Evolutionary conservation across 2,797 vertebrate genomes (phyloP).

Genomic region (Tadarida brasiliensis): DNA sequence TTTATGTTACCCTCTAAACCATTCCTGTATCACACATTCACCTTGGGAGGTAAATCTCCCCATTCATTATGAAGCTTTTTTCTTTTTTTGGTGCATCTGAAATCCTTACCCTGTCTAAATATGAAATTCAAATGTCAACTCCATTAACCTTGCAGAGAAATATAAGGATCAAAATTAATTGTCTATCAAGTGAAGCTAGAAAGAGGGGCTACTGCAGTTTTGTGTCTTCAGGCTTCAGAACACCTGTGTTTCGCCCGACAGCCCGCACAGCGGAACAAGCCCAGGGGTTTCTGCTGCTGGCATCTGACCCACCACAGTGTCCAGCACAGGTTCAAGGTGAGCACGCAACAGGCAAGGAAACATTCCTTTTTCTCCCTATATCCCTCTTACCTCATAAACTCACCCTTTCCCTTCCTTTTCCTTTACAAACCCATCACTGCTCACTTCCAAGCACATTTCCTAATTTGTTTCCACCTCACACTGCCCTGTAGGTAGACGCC

Average conservation of each 20-base stretch:
- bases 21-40: not conserved
- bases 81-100: not conserved
- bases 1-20: not conserved
- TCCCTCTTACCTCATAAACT: not conserved
- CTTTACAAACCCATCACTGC: not conserved
- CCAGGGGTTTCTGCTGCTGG: not conserved
- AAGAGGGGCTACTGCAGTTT: not conserved
- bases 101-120: not conserved
- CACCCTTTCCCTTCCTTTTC: not conserved
- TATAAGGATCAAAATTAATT: not conserved
- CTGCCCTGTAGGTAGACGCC: not conserved
- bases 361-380: not conserved
- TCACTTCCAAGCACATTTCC: not conserved
- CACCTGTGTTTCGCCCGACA: not conserved
- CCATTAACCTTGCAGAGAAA: slow-evolving; percentile 9
- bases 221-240: not conserved
- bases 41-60: not conserved
- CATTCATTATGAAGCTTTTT: not conserved
- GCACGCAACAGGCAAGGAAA: not conserved
- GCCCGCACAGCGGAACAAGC: not conserved
- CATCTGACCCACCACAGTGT: not conserved
- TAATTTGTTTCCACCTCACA: not conserved
- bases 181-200: not conserved
- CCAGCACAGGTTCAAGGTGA: not conserved
- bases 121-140: slow-evolving; percentile 42